Evolutionary conservation across 2,888 invertebrate genomes (phyloP).

Genomic region (Drosophila sordidapex): DNA sequence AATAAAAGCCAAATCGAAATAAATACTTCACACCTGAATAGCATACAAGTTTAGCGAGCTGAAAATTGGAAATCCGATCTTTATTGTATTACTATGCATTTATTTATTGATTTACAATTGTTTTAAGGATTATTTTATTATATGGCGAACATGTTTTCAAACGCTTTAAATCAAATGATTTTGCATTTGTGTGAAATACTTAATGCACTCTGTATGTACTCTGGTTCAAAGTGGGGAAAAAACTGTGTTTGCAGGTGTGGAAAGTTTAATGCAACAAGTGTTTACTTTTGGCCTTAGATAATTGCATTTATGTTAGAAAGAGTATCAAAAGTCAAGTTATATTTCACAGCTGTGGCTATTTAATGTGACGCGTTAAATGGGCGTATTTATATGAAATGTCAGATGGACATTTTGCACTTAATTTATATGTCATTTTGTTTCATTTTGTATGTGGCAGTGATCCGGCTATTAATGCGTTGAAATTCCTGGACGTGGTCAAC

Average conservation of each 20-base stretch:
- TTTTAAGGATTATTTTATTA: conserved; percentile 27
- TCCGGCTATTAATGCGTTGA: conserved; percentile 95
- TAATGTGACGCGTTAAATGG: neutral
- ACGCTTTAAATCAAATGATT: neutral
- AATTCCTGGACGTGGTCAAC: conserved; percentile 96
- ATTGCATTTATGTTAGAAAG: neutral
- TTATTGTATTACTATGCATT: conserved; percentile 11
- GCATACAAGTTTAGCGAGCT: conserved; percentile 12
- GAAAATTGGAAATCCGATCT: conserved; percentile 30
- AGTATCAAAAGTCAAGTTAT: neutral
- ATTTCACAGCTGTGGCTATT: neutral
- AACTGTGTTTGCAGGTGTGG: neutral
- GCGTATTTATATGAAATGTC: neutral
- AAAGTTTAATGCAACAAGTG: neutral
- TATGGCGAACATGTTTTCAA: neutral
- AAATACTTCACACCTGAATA: conserved; percentile 39
- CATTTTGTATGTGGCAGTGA: conserved; percentile 87
- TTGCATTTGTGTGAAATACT: neutral
- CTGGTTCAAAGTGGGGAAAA: neutral
- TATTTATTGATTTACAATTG: conserved; percentile 5
- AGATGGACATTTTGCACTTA: conserved; percentile 4
- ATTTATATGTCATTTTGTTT: conserved; percentile 31
- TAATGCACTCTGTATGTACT: too few species aligned
- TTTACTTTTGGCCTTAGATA: neutral
- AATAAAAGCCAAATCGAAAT: conserved; percentile 35